A percentile compares a stretch with the other conserved stretches of the same genome.
phyloP scores from a whole-genome alignment of 2,113 vertebrate species.

The Sylvilagus bachmani region DNA sequence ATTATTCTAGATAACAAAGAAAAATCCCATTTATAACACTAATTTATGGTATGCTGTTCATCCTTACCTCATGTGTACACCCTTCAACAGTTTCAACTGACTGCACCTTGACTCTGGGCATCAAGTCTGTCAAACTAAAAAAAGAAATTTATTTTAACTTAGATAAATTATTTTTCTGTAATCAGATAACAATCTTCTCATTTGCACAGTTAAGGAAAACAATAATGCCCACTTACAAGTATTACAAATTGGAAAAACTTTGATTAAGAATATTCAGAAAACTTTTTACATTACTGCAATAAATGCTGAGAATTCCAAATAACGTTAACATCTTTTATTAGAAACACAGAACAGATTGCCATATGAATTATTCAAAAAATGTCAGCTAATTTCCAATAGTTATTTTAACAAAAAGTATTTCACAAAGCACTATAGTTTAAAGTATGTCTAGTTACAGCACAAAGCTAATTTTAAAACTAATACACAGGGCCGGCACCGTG shows the following conservation, averaged over 20 bases:
- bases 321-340: conserved; percentile 19
- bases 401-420: conserved; percentile 6
- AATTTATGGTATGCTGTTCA: neutral
- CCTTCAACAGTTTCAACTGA: conserved; percentile 97
- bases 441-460: neutral
- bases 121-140: conserved; percentile 94
- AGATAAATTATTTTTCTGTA: conserved; percentile 30
- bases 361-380: conserved; percentile 22
- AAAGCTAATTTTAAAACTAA: conserved; percentile 38
- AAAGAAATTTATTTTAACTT: neutral
- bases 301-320: conserved; percentile 24
- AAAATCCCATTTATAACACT: neutral
- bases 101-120: conserved; percentile 97
- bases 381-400: conserved; percentile 13
- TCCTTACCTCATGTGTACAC: conserved; percentile 96
- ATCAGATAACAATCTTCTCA: neutral
- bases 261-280: conserved; percentile 3
- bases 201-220: neutral
- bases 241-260: conserved; percentile 5
- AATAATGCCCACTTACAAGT: neutral
- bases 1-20: neutral
- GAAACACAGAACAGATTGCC: neutral
- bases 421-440: neutral
- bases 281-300: neutral
- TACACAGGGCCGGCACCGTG: no score